Conservation (phyloP, 2,797 vertebrate genomes). For the Lacerta agilis region DNA sequence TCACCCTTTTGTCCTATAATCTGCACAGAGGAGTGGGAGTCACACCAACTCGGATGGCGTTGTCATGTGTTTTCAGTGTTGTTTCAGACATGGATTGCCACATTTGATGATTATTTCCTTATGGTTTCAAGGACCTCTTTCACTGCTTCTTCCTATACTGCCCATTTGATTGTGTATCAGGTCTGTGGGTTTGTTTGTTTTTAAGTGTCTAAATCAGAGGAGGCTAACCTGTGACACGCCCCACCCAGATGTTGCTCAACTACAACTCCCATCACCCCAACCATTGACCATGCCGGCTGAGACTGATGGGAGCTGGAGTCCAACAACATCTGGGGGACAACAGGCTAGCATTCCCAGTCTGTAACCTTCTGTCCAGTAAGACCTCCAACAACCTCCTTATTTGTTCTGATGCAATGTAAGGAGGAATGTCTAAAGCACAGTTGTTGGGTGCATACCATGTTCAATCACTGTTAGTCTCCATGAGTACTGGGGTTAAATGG, state of each 20-base stretch:
- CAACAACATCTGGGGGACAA: no score
- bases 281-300: no score
- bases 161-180: conserved; percentile 24
- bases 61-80: conserved; percentile 33
- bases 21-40: conserved; percentile 17
- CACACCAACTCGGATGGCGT: conserved; percentile 34
- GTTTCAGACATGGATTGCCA: conserved; percentile 19
- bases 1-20: conserved; percentile 33
- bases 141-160: conserved; percentile 5
- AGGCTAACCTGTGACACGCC: no score
- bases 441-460: background rate
- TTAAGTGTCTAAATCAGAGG: background rate
- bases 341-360: background rate
- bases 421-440: background rate
- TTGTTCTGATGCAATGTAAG: background rate
- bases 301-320: no score
- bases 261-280: no score
- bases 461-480: background rate
- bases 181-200: background rate
- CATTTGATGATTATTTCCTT: conserved; percentile 1
- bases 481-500: no score
- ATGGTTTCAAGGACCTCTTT: conserved; percentile 19
- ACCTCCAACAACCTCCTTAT: background rate
- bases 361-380: conserved; percentile 36
- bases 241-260: no score